Evolutionary conservation across 2,888 invertebrate genomes (phyloP).

Genomic region (Watsonalla cultraria): DNA sequence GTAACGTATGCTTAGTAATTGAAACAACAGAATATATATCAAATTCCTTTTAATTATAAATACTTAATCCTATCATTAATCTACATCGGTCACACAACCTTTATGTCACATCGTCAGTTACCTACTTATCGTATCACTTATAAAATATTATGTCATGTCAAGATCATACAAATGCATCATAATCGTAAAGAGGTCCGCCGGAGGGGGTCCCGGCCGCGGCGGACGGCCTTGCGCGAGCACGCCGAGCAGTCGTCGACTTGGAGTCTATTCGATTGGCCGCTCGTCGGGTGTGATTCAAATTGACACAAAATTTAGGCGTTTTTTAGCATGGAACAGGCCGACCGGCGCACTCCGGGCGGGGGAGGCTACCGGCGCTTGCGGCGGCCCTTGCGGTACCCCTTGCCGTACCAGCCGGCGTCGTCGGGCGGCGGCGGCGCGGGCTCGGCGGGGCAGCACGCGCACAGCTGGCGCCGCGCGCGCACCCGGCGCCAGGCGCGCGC

Average conservation of each 20-base stretch:
- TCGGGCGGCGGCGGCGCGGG: slow-evolving; percentile 20
- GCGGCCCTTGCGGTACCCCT: slow-evolving; percentile 88
- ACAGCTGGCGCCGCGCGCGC: slow-evolving; percentile 80
- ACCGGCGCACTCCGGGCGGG: slow-evolving; percentile 7
- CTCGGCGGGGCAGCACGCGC: slow-evolving; percentile 80
- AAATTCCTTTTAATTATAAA: not conserved
- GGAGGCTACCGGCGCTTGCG: slow-evolving; percentile 68
- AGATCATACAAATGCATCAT: not conserved
- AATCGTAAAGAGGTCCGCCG: not conserved
- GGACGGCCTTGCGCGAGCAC: no score
- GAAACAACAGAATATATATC: not conserved
- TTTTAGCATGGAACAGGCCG: not conserved
- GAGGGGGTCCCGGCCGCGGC: not conserved
- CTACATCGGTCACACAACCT: not conserved
- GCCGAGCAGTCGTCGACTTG: no score
- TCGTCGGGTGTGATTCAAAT: no score
- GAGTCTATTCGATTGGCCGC: no score
- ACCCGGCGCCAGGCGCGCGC: slow-evolving; percentile 44
- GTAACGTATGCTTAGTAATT: not conserved
- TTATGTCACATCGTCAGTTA: not conserved
- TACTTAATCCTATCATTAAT: not conserved
- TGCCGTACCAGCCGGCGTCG: slow-evolving; percentile 89
- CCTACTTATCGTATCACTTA: no score
- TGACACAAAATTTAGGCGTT: not conserved
- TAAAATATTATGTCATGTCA: not conserved